Conservation (phyloP, 2,797 vertebrate species). For the Smutsia temminckii region DNA sequence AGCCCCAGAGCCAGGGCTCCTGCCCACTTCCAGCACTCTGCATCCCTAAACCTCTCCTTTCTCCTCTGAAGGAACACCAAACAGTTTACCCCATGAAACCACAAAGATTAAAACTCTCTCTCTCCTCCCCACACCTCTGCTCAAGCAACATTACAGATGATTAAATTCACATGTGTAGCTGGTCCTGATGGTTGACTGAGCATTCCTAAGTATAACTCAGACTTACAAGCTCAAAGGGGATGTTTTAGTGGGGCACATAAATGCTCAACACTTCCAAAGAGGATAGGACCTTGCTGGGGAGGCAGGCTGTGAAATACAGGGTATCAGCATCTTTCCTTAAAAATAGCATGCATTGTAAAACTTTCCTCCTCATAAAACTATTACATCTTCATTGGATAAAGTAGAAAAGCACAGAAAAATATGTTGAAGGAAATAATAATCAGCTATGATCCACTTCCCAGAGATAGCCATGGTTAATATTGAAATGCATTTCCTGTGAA, state of each 20-base stretch:
- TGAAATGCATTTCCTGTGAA: background rate
- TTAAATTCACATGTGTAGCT: background rate
- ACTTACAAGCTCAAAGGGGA: background rate
- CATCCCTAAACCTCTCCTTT: background rate
- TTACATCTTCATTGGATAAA: conserved; percentile 4
- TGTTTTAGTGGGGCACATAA: background rate
- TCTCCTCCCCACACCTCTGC: background rate
- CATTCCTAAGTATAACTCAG: background rate
- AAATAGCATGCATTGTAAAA: background rate
- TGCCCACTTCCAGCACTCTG: background rate
- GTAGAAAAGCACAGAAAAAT: conserved; percentile 21
- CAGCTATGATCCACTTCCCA: background rate
- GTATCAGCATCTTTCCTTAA: background rate
- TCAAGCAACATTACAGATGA: background rate
- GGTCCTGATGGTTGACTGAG: background rate
- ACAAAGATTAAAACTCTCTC: background rate
- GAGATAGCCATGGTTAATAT: background rate
- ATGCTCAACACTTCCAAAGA: background rate
- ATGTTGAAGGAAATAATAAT: conserved; percentile 20
- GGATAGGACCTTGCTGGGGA: background rate
- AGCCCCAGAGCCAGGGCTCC: background rate
- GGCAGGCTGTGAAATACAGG: background rate
- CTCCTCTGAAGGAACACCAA: background rate
- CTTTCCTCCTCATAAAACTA: background rate
- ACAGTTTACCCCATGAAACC: background rate